Percentiles rank a stretch among this genome's conserved stretches.
Evolutionary conservation across 2,113 vertebrate genomes (phyloP).

Genomic region (Corythornis cristatus): DNA sequence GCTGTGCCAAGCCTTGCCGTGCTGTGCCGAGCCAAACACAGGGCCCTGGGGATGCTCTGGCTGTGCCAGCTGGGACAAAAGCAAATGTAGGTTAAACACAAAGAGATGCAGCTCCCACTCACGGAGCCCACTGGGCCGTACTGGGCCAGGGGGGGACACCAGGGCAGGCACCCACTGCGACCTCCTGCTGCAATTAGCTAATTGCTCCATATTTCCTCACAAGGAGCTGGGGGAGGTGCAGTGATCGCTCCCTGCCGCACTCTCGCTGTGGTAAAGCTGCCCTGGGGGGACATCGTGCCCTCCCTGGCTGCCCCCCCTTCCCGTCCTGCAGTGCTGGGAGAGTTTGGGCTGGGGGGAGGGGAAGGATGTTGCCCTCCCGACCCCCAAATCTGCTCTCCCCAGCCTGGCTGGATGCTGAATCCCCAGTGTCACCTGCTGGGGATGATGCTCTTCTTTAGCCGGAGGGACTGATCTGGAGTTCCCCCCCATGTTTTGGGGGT

Average conservation of each 20-base stretch:
- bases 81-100: constrained; percentile 37
- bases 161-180: background rate
- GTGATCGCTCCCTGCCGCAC: fast-evolving
- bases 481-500: fast-evolving
- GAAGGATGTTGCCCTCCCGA: background rate
- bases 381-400: background rate
- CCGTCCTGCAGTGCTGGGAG: fast-evolving
- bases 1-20: background rate
- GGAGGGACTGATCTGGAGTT: fast-evolving
- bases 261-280: background rate
- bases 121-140: fast-evolving
- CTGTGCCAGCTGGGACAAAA: background rate
- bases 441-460: background rate
- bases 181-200: constrained; percentile 20
- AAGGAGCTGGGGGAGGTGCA: fast-evolving
- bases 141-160: background rate
- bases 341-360: background rate
- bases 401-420: fast-evolving
- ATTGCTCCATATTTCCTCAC: background rate
- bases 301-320: background rate
- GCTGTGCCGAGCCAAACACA: background rate
- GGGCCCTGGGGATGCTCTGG: background rate
- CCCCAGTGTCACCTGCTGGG: background rate
- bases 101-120: background rate
- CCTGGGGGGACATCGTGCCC: background rate